These are phyloP conservation scores for Nephotettix cincticeps DNA, from an alignment of 1,140 invertebrate genomes.

Conservation along the genomic window DNA sequence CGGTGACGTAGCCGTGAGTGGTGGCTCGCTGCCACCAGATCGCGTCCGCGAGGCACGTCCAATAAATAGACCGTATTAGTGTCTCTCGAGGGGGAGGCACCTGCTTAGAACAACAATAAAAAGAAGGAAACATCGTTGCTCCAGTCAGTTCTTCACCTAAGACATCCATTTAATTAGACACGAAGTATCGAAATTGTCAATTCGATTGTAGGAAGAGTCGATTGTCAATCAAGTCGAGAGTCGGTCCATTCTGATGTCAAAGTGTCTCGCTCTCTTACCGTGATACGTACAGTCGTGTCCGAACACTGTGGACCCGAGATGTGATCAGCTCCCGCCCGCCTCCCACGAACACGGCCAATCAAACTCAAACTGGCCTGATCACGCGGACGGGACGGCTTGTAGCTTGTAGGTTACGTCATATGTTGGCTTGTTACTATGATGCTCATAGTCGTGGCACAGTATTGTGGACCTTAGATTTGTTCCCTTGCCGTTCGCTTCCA, in stretches of 20 bases:
- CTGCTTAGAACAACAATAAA: conserved; percentile 10
- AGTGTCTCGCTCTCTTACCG: conserved; percentile 18
- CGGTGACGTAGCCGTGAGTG: no score
- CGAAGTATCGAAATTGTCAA: conserved; percentile 29
- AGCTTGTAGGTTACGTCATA: no score
- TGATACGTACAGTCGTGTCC: conserved; percentile 15
- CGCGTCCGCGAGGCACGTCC: not conserved
- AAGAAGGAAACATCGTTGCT: conserved; percentile 18
- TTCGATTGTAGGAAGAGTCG: conserved; percentile 28
- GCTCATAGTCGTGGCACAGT: no score
- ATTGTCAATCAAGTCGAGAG: conserved; percentile 25
- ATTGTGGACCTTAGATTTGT: no score
- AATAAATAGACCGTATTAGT: conserved; percentile 22
- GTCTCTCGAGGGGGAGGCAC: not conserved
- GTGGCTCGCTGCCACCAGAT: no score
- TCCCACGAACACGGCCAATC: not conserved
- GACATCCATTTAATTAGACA: conserved; percentile 30
- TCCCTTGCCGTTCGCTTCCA: no score
- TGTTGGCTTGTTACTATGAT: no score
- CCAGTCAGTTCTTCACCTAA: conserved; percentile 27
- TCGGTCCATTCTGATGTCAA: conserved; percentile 26
- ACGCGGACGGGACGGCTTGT: no score
- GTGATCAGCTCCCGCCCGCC: no score
- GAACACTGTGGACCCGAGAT: no score
- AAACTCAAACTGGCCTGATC: no score